Evolutionary conservation across 2,888 invertebrate species (phyloP).

Genomic region (Scelioninae gen. 2): DNA sequence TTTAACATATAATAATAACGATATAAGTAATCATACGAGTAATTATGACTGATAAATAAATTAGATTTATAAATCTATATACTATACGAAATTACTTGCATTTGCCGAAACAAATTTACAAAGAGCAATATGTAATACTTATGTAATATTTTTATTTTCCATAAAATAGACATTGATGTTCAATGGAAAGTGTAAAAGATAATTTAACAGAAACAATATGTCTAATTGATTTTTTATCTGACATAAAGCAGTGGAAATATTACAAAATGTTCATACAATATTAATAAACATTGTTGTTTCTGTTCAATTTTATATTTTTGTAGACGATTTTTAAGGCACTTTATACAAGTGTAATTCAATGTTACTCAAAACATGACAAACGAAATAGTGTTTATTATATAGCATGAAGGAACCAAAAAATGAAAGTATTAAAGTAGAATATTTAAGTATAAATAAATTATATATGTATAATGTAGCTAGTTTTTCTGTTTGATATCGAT

Average conservation of each 20-base stretch:
- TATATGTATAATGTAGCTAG: slow-evolving; percentile 27
- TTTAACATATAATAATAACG: slow-evolving; percentile 26
- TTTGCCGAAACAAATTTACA: slow-evolving; percentile 1
- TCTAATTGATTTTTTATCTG: slow-evolving; percentile 27
- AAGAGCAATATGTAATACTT: slow-evolving; percentile 34
- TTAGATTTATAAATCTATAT: slow-evolving; percentile 23
- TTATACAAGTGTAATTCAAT: slow-evolving; percentile 37
- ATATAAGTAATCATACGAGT: slow-evolving; percentile 10
- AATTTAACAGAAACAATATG: slow-evolving; percentile 40
- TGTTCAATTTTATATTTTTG: slow-evolving; percentile 51
- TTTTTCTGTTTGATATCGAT: slow-evolving; percentile 34
- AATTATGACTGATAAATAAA: slow-evolving; percentile 24
- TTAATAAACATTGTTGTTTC: slow-evolving; percentile 38
- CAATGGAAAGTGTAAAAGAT: slow-evolving; percentile 25
- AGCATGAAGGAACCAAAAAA: slow-evolving; percentile 12
- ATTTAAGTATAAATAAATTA: slow-evolving; percentile 16
- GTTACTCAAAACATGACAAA: slow-evolving; percentile 24
- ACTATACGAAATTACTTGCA: slow-evolving; percentile 3
- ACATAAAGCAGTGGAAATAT: slow-evolving; percentile 2
- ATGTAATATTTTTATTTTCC: slow-evolving; percentile 33
- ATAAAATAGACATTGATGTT: slow-evolving; percentile 19
- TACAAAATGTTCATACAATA: not conserved
- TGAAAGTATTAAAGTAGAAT: slow-evolving; percentile 31
- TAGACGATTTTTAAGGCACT: slow-evolving; percentile 34
- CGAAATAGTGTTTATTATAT: slow-evolving; percentile 14